These are phyloP conservation scores for Panthera uncia DNA, from an alignment of 2,113 vertebrate species.

Conservation along the genomic window DNA sequence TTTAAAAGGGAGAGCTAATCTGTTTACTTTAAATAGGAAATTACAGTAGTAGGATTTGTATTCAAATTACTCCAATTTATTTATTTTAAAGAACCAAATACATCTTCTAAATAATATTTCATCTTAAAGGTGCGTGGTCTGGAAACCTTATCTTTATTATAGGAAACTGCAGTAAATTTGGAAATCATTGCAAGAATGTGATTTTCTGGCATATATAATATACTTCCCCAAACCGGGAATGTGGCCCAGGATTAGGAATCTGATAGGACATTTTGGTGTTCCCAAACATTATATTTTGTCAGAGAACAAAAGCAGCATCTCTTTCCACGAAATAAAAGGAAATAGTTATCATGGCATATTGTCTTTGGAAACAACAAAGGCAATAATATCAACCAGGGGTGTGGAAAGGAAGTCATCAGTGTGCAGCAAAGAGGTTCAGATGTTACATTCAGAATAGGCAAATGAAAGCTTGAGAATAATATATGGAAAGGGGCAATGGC, in stretches of 20 bases:
- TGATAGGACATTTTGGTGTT: neutral
- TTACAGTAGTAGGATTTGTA: neutral
- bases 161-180: constrained; percentile 28
- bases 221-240: neutral
- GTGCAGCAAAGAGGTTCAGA: neutral
- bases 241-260: neutral
- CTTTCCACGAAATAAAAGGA: neutral
- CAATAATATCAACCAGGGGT: neutral
- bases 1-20: constrained; percentile 34
- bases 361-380: constrained; percentile 29
- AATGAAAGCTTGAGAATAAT: neutral
- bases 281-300: neutral
- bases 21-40: constrained; percentile 55
- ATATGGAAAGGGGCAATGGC: neutral
- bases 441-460: neutral
- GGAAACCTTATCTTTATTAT: constrained; percentile 30
- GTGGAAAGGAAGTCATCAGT: neutral
- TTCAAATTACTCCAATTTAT: neutral
- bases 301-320: constrained; percentile 28
- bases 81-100: constrained; percentile 32
- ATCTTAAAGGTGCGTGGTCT: neutral
- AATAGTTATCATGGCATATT: neutral
- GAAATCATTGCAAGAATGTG: constrained; percentile 32
- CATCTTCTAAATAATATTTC: constrained; percentile 35
- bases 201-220: constrained; percentile 55